These are phyloP conservation scores for Puntigrus tetrazona DNA, from an alignment of 2,113 vertebrate genomes.

Conservation along the genomic window DNA sequence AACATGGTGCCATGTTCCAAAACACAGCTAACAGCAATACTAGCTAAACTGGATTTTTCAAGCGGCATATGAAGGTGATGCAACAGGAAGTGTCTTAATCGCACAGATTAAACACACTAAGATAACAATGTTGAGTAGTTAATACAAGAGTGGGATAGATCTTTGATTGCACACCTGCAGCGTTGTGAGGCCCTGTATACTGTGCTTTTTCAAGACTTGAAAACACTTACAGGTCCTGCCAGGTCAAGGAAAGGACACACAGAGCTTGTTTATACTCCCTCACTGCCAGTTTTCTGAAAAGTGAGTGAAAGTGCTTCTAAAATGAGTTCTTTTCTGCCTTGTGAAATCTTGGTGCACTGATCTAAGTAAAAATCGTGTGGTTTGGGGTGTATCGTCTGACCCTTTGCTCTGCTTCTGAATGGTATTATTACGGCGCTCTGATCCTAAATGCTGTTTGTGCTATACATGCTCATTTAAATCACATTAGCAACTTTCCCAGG, in stretches of 20 bases:
- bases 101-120: conserved; percentile 34
- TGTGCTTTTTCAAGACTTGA: neutral
- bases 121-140: conserved; percentile 42
- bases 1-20: neutral
- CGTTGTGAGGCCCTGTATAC: neutral
- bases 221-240: neutral
- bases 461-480: conserved; percentile 62
- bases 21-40: neutral
- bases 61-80: neutral
- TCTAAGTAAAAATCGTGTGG: conserved; percentile 46
- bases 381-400: conserved; percentile 57
- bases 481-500: conserved; percentile 45
- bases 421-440: conserved; percentile 39
- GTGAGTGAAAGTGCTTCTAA: neutral
- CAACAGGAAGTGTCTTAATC: conserved; percentile 17
- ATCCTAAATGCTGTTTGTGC: conserved; percentile 51
- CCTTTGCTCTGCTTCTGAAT: conserved; percentile 42
- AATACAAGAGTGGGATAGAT: neutral
- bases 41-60: neutral
- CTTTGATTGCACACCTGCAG: conserved; percentile 23
- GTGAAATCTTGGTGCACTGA: conserved; percentile 26
- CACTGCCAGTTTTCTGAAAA: neutral
- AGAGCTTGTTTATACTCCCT: conserved; percentile 6
- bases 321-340: conserved; percentile 10
- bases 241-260: conserved; percentile 18